Evolutionary conservation across 2,113 vertebrate genomes (phyloP), one percentile per base, ranked within the genome.

Genomic region (Edolisoma coerulescens): DNA sequence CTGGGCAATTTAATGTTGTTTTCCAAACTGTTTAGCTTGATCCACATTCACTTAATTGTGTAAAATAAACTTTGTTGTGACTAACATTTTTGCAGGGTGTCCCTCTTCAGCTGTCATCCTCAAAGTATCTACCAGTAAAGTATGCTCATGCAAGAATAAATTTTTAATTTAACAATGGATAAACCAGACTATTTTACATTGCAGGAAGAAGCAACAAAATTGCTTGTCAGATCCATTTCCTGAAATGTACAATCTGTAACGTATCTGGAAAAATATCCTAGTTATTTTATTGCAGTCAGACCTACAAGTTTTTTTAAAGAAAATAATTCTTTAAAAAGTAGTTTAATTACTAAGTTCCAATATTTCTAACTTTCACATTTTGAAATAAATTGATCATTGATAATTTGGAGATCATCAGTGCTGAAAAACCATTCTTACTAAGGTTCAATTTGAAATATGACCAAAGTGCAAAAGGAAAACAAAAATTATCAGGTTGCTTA

Each of bases 81-180:
- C 39, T 74, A 63, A 45, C 7, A 67, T 45, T 93, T 84, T 81
- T 70, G n/a, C 33, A 70, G 47, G 24, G 32, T 71, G 47, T 93
- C 35, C 23, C 8, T 75, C 19, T 80, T 84, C 30, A 27, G 8
- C 23, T 80, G 26, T 73, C 33, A 52, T 68, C 39, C 10, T n/a
- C 26, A 23, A 67, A 64, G 41, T 44, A 64, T 81, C 15, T 83
- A 39, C 42, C 1, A 2, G 16, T 42, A 80, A 27, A 73, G 23
- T 33, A 75, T 49, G 11, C 11, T 64, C 23, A 59, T 52, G 59
- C 13, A 91, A 78, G 63, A 97, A 94, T 50, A 77, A 89, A 85
- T 65, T 76, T 93, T 95, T 97, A 93, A 90, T 95, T 97, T 95
- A 97, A 64, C 50, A 84, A 85, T 89, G 76, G 74, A 93, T 95